phyloP scores from a whole-genome alignment of 2,113 vertebrate species.

The Bettongia penicillata region DNA sequence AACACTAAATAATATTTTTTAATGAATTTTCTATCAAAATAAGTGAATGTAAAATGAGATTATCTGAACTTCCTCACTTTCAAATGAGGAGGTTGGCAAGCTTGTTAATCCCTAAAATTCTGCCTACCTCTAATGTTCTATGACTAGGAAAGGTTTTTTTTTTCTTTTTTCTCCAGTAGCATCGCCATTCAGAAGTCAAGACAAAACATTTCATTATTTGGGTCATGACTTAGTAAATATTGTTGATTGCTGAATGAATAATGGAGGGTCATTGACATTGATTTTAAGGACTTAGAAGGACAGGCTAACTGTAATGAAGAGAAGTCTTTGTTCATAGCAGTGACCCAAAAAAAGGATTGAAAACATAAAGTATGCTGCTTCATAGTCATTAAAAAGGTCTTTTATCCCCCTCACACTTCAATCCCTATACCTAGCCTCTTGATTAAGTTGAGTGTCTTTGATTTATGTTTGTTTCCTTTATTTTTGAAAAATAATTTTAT shows the following conservation, averaged over 20 bases:
- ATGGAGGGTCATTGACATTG: not conserved
- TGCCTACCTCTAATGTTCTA: not conserved
- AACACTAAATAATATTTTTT: not conserved
- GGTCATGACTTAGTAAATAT: not conserved
- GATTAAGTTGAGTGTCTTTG: not conserved
- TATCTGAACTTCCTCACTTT: not conserved
- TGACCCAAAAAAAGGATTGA: not conserved
- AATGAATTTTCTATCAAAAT: not conserved
- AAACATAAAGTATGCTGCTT: not conserved
- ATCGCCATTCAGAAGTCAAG: not conserved
- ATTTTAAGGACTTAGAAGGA: not conserved
- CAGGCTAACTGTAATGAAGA: not conserved
- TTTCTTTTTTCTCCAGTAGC: not conserved
- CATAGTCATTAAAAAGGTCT: not conserved
- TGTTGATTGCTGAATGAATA: constrained; percentile 18
- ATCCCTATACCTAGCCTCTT: not conserved
- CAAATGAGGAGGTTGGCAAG: not conserved
- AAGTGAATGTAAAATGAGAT: not conserved
- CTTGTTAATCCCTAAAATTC: not conserved
- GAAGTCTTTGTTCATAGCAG: not conserved
- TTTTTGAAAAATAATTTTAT: not conserved
- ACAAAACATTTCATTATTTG: not conserved
- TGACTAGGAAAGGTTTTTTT: not conserved
- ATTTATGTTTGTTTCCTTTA: not conserved
- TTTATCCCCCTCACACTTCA: not conserved